Evolutionary conservation across 2,888 invertebrate genomes (phyloP), one percentile per base, ranked within the genome.

Genomic region (Craniophora ligustri): DNA sequence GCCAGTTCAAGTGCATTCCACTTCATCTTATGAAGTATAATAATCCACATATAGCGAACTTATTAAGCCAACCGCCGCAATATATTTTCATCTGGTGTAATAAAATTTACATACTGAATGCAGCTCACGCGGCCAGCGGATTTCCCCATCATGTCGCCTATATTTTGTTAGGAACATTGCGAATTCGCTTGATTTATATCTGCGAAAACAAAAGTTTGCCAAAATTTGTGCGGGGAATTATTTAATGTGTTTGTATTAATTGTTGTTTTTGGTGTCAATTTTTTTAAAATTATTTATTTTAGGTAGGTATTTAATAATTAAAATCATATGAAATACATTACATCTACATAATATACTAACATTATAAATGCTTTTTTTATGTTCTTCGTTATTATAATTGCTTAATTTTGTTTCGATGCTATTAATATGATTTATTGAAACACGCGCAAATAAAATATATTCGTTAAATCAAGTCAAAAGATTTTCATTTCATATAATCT

Each of bases 61-160:
- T 77, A 77, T 74, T 79, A 77, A 78, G 67, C 72, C 67, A 73
- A 44, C 71, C 57, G 41, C 55, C 32, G 50, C 60, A 39, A 60
- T 76, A 80, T 79, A 82, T 82, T 82, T 81, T 80, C 80, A 83
- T 84, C 78, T 78, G 72, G 55, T 38, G 75, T 77, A 79, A 85
- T 85, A 83, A 84, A 84, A 85, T 85, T 84, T 79, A 68, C 85
- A 85, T 85, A 81, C 65, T 65, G 75, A 83, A 80, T 80, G 84
- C 81, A 78, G 57, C 73, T 59, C 65, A 60, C 70, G 65, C 73
- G 63, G 62, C 73, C 60, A 70, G 50, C 73, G 65, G 76, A 72
- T 75, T 78, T 77, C 72, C 76, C 66, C 63, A 67, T 69, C 72
- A 74, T 66, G 65, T 63, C 34, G 47, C 61, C 63, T 57, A 49